phyloP scores from a whole-genome alignment of 2,888 invertebrate genomes.

The Caenorhabditis parvicauda region DNA sequence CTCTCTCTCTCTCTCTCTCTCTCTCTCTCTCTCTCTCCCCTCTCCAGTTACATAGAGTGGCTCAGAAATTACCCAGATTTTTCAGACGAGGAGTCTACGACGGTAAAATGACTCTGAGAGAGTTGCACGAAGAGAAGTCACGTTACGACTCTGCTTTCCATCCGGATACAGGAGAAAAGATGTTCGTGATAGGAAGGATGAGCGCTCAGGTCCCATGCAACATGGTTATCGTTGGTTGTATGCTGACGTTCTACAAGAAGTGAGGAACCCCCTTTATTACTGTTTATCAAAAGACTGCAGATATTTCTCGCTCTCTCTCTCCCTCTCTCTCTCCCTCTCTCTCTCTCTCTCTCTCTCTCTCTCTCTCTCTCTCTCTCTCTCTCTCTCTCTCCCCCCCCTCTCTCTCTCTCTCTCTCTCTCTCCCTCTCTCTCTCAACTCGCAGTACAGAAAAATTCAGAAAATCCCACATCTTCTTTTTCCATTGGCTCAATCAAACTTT shows the following conservation, averaged over 20 bases:
- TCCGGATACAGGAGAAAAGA: conserved; percentile 95
- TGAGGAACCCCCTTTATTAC: background rate
- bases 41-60: too few species aligned
- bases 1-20: too few species aligned
- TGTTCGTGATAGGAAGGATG: conserved; percentile 88
- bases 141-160: conserved; percentile 95
- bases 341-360: too few species aligned
- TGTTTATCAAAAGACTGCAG: too few species aligned
- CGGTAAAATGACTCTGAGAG: conserved; percentile 74
- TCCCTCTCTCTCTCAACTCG: too few species aligned
- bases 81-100: conserved; percentile 65
- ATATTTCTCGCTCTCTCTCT: too few species aligned
- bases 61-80: background rate
- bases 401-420: too few species aligned
- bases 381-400: too few species aligned
- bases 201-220: conserved; percentile 94
- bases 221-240: conserved; percentile 89
- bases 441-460: too few species aligned
- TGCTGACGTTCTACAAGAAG: conserved; percentile 83
- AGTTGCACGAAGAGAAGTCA: conserved; percentile 85
- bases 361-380: too few species aligned
- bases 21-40: too few species aligned
- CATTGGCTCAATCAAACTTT: conserved; percentile 77
- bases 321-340: too few species aligned
- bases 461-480: conserved; percentile 89